Evolutionary conservation across 2,797 vertebrate species (phyloP), one percentile per base, ranked within the genome.

Genomic region (Leptoclinus maculatus): DNA sequence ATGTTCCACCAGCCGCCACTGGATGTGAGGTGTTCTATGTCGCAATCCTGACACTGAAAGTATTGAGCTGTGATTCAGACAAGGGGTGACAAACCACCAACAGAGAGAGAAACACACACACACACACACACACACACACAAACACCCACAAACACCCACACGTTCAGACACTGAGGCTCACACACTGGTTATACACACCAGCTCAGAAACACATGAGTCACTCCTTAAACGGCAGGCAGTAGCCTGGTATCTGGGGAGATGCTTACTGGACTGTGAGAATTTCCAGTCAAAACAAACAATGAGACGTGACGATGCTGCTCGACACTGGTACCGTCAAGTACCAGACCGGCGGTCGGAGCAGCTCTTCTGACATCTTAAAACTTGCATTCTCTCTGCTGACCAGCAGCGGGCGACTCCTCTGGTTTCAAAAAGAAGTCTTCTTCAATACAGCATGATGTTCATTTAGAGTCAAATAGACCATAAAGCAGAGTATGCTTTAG

Each of bases 1-100:
- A n/a, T n/a, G n/a, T n/a, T n/a, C n/a, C n/a, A n/a, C n/a, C n/a
- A n/a, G n/a, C n/a, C n/a, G n/a, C n/a, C n/a, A n/a, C n/a, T n/a
- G n/a, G 75, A 67, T 74, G 62, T 76, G 66, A 79, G 62, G 45
- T 83, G 79, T 80, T 83, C 70, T 73, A 4, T 78, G 82, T 84
- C 54, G 4, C 43, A 83, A 86, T 72, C 67, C 68, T 54, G 27
- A 67, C 78, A 75, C 57, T 47, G 53, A 57, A 76, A 69, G 80
- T 67, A 70, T 74, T 65, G 75, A 83, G 75, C 69, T 74, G 71
- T 80, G 83, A 87, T 81, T 87, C 85, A 80, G 66, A 80, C 65
- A 23, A 70, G 62, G 45, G 71, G 69, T 29, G 69, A 71, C 79
- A 68, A 63, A 68, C 51, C 27, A 76, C 78, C 16, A 32, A 53